A percentile compares a stretch with the other conserved stretches of the same genome.
Conservation (phyloP, 2,888 invertebrate genomes). For the Heteromyza rotundicornis region DNA sequence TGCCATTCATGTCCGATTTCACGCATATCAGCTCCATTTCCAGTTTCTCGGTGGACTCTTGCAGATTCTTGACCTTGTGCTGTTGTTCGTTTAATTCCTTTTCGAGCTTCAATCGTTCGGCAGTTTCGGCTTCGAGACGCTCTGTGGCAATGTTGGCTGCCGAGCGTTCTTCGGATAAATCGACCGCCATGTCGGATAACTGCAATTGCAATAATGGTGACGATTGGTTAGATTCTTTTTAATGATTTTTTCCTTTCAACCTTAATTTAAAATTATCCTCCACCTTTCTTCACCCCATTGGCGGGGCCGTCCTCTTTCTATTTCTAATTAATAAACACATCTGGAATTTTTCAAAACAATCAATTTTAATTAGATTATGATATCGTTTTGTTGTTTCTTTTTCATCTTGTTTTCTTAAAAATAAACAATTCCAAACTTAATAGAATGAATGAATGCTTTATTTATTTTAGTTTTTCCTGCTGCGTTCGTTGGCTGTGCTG, state of each 20-base stretch:
- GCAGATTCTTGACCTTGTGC: conserved; percentile 75
- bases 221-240: too few relatives aligned
- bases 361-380: conserved; percentile 1
- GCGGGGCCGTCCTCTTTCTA: too few relatives aligned
- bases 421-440: neutral
- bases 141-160: conserved; percentile 88
- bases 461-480: too few relatives aligned
- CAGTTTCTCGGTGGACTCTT: conserved; percentile 79
- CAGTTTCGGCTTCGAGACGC: conserved; percentile 87
- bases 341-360: too few relatives aligned
- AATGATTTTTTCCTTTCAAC: too few relatives aligned
- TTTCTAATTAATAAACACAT: too few relatives aligned
- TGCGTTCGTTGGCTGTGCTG: too few relatives aligned
- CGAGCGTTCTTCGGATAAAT: conserved; percentile 90
- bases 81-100: conserved; percentile 86
- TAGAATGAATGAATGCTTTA: neutral
- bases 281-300: too few relatives aligned
- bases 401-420: neutral
- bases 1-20: conserved; percentile 68
- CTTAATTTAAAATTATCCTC: too few relatives aligned
- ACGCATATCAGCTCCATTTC: conserved; percentile 89
- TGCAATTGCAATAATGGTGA: conserved; percentile 58
- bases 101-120: conserved; percentile 82
- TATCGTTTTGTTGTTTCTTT: neutral
- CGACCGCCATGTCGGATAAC: conserved; percentile 92